A percentile compares a stretch with the other conserved stretches of the same genome.
Conservation (phyloP, 2,797 vertebrate species). For the Sarcophilus harrisii region DNA sequence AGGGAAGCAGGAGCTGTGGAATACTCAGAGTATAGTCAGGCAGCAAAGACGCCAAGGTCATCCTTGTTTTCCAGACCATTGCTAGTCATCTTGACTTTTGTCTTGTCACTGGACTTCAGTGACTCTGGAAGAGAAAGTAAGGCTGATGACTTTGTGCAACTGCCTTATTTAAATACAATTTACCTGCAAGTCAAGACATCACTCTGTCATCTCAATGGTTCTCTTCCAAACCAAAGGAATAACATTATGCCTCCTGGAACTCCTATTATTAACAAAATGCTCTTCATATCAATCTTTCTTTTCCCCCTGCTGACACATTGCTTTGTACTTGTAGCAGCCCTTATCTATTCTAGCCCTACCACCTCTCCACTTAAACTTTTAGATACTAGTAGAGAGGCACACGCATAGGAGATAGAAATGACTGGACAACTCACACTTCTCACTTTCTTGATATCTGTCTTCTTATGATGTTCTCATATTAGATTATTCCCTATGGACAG, state of each 20-base stretch:
- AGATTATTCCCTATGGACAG: neutral
- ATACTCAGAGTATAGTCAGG: neutral
- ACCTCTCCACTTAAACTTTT: neutral
- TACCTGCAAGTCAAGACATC: neutral
- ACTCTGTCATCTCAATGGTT: neutral
- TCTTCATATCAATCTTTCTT: neutral
- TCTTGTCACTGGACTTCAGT: neutral
- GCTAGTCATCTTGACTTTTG: neutral
- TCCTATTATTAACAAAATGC: neutral
- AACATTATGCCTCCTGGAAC: no score
- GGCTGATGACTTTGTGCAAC: neutral
- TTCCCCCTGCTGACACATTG: neutral
- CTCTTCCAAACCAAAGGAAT: neutral
- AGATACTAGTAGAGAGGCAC: no score
- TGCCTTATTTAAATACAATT: neutral
- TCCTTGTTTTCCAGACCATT: neutral
- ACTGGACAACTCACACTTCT: no score
- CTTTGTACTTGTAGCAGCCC: neutral
- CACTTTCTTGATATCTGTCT: neutral
- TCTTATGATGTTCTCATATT: neutral
- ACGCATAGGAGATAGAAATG: no score
- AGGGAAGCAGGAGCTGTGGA: neutral
- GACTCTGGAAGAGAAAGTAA: neutral
- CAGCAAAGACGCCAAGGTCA: neutral
- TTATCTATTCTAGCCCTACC: neutral